A percentile compares a stretch with the other conserved stretches of the same genome.
These are phyloP conservation scores for Cyclina sinensis DNA, from an alignment of 1,140 invertebrate genomes.

Conservation along the genomic window DNA sequence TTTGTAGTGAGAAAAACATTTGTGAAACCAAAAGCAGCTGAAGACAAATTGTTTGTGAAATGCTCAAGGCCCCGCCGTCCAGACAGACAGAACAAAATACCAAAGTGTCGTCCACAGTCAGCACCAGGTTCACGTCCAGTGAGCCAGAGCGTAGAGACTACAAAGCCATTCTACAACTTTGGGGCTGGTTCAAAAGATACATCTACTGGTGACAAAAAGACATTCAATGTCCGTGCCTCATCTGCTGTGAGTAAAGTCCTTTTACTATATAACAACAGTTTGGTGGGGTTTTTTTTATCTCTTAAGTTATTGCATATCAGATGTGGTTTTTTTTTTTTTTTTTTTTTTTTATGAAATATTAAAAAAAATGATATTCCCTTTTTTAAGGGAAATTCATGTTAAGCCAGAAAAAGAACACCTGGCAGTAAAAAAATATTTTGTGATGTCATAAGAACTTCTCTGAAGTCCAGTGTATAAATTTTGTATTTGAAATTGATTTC, in stretches of 20 bases:
- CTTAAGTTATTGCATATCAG: too few relatives aligned
- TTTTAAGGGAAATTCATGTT: too few relatives aligned
- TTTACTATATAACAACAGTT: too few relatives aligned
- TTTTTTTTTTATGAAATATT: too few relatives aligned
- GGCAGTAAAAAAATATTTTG: too few relatives aligned
- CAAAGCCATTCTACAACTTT: constrained; percentile 45
- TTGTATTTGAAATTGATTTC: too few relatives aligned
- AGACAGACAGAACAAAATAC: constrained; percentile 45
- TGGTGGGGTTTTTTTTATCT: too few relatives aligned
- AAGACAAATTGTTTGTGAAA: constrained; percentile 46
- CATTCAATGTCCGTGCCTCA: constrained; percentile 58
- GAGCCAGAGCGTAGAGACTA: background rate
- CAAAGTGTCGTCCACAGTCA: constrained; percentile 35
- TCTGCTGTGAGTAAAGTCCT: constrained; percentile 39
- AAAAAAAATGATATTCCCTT: too few relatives aligned
- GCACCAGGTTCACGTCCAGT: constrained; percentile 13
- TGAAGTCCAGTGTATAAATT: too few relatives aligned
- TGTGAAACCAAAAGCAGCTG: constrained; percentile 35
- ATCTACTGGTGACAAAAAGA: constrained; percentile 52
- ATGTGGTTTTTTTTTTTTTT: too few relatives aligned
- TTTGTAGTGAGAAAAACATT: constrained; percentile 60
- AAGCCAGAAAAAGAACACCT: too few relatives aligned
- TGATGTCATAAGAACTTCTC: too few relatives aligned
- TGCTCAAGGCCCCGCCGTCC: constrained; percentile 27
- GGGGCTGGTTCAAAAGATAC: constrained; percentile 29